Percentiles rank a stretch among this genome's conserved stretches.
Evolutionary conservation across 2,797 vertebrate genomes (phyloP).

Genomic region (Eleutherodactylus coqui): DNA sequence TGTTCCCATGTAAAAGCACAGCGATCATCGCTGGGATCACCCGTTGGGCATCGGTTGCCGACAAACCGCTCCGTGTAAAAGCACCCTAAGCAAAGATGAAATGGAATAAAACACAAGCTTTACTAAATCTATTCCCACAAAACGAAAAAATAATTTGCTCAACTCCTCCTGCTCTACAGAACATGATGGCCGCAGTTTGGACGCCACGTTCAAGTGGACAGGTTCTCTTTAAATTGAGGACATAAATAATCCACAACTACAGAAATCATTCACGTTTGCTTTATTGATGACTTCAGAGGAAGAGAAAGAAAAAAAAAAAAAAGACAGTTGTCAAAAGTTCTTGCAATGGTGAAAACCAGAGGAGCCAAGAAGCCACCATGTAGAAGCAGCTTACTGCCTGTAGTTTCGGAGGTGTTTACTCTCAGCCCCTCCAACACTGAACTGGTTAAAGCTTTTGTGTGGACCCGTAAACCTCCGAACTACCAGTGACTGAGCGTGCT

Average conservation of each 20-base stretch:
- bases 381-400: slow-evolving; percentile 59
- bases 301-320: slow-evolving; percentile 11
- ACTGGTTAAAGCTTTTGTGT: slow-evolving; percentile 49
- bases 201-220: too few relatives aligned
- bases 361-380: slow-evolving; percentile 66
- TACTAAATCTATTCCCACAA: too few relatives aligned
- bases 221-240: too few relatives aligned
- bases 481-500: slow-evolving; percentile 55
- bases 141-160: too few relatives aligned
- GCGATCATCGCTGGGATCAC: too few relatives aligned
- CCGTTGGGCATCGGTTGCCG: too few relatives aligned
- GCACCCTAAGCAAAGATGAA: too few relatives aligned
- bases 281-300: slow-evolving; percentile 78
- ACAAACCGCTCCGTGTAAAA: too few relatives aligned
- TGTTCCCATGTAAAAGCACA: too few relatives aligned
- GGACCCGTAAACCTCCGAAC: slow-evolving; percentile 63
- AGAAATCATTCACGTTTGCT: slow-evolving; percentile 71
- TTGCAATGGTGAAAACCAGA: slow-evolving; percentile 73
- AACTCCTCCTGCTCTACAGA: too few relatives aligned
- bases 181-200: too few relatives aligned
- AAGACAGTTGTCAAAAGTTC: slow-evolving; percentile 75
- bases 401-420: slow-evolving; percentile 59
- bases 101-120: too few relatives aligned
- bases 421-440: slow-evolving; percentile 50
- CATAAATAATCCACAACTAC: slow-evolving; percentile 64